Percentiles rank a stretch among this genome's conserved stretches.
These are phyloP conservation scores for Centropus bengalensis DNA, from an alignment of 2,113 vertebrate species.

Conservation along the genomic window DNA sequence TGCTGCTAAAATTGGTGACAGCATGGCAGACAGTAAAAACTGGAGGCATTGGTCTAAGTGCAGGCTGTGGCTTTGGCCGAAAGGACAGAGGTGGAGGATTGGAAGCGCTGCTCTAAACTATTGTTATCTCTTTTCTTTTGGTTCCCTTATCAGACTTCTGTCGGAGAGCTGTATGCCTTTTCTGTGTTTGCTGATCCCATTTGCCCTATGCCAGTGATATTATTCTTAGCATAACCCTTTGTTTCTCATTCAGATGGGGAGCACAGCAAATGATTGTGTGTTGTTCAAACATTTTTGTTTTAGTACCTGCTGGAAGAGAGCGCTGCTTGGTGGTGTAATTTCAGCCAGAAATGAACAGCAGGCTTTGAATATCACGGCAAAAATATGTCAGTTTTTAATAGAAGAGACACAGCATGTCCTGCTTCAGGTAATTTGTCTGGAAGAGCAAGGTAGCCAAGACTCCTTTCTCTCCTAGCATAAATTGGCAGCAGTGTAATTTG, in stretches of 20 bases:
- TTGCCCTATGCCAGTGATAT: neutral
- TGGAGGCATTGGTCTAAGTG: neutral
- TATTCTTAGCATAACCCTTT: neutral
- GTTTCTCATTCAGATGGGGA: neutral
- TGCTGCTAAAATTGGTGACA: neutral
- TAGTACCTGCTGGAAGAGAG: slow-evolving; percentile 85
- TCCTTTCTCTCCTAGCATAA: neutral
- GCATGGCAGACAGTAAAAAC: neutral
- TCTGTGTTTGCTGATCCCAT: neutral
- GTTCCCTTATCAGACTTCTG: neutral
- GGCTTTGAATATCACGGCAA: slow-evolving; percentile 68
- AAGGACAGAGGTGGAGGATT: neutral
- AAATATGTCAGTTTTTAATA: slow-evolving; percentile 79
- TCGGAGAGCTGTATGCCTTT: neutral
- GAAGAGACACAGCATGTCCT: slow-evolving; percentile 75
- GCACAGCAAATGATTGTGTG: neutral
- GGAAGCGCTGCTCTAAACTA: neutral
- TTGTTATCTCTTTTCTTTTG: neutral
- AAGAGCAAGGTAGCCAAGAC: neutral
- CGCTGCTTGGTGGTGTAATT: slow-evolving; percentile 83
- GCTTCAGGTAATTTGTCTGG: slow-evolving; percentile 74
- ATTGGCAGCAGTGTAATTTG: neutral
- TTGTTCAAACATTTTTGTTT: slow-evolving; percentile 23
- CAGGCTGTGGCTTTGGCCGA: neutral
- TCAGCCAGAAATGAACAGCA: slow-evolving; percentile 79